Base-by-base conservation (phyloP, 2,888 invertebrate species). In the Ischnura elegans region DNA sequence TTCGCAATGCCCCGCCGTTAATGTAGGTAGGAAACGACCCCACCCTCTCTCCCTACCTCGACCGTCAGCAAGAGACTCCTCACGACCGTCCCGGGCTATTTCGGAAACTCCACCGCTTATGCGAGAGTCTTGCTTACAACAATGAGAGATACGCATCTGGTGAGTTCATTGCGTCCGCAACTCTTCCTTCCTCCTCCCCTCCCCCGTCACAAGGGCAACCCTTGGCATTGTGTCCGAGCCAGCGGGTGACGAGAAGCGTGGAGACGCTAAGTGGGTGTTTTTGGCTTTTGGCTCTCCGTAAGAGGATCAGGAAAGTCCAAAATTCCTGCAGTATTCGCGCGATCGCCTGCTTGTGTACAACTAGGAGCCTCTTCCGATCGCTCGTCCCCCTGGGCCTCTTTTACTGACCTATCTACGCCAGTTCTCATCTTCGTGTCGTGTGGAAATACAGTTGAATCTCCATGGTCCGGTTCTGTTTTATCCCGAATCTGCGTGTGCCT, bases 191-290 rank as follows among this genome's bases (percentile, higher is more conserved):
- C 4, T 76, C 8, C 0, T 1, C 21, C 1, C 61, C n/a, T 61
- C 13, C 36, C 76, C 76, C 29, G 8, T 0, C 36, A 36, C 19
- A 61, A 13, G n/a, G n/a, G n/a, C n/a, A n/a, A n/a, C n/a, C n/a
- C n/a, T n/a, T 76, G 29, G 29, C 76, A 76, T 76, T 76, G 76
- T 76, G 76, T 36, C 10, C 36, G 25, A 6, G 13, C 29, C 29
- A 29, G 61, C 76, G 36, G 76, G 76, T 36, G 76, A 3, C 76
- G 76, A 76, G 4, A n/a, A 10, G 76, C 36, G 19, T 29, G 76
- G 13, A 36, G 76, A n/a, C 76, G 76, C 76, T 76, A 76, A 76
- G 76, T 76, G 76, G 76, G 29, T 36, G 76, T 76, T 76, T 61
- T 76, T 36, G 76, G 36, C 76, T 76, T 16, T 36, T 76, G n/a